A percentile compares a stretch with the other conserved stretches of the same genome.
Evolutionary conservation across 2,797 vertebrate genomes (phyloP).

Genomic region (Dendrocincla tyrannina): DNA sequence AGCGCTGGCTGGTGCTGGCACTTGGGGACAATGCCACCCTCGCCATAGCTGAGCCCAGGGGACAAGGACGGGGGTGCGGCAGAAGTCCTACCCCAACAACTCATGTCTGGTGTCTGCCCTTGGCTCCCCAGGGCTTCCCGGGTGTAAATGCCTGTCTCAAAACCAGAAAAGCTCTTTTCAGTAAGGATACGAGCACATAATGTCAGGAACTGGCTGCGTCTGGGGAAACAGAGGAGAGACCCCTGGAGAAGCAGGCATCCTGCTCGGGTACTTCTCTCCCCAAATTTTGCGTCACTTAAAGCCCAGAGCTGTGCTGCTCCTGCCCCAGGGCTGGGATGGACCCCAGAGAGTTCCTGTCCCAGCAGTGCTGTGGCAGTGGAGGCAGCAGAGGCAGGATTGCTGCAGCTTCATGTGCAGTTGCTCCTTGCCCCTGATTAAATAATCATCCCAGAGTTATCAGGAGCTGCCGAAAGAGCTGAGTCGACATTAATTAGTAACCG

Average conservation of each 20-base stretch:
- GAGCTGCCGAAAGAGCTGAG: not conserved
- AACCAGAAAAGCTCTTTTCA: not conserved
- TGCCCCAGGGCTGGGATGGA: fast-evolving
- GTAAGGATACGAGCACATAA: not conserved
- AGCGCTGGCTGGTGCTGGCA: not conserved
- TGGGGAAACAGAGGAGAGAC: not conserved
- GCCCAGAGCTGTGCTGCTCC: not conserved
- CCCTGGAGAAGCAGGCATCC: not conserved
- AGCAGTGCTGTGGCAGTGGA: fast-evolving
- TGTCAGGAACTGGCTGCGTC: not conserved
- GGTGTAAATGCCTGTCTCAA: not conserved
- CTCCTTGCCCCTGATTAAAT: slow-evolving; percentile 53
- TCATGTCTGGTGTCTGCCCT: not conserved
- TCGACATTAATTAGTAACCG: slow-evolving; percentile 63
- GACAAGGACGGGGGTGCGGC: not conserved
- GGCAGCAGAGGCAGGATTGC: not conserved
- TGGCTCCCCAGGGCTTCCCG: not conserved
- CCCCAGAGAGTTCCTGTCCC: not conserved
- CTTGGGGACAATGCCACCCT: not conserved
- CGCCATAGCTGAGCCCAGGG: not conserved
- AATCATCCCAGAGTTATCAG: slow-evolving; percentile 4
- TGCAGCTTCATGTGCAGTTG: not conserved
- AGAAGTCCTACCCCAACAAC: not conserved
- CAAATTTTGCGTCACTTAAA: not conserved
- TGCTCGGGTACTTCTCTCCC: not conserved